Percentiles rank a stretch among this genome's conserved stretches.
These are phyloP conservation scores for Nemoura dubitans DNA, from an alignment of 2,888 invertebrate genomes.

Conservation along the genomic window DNA sequence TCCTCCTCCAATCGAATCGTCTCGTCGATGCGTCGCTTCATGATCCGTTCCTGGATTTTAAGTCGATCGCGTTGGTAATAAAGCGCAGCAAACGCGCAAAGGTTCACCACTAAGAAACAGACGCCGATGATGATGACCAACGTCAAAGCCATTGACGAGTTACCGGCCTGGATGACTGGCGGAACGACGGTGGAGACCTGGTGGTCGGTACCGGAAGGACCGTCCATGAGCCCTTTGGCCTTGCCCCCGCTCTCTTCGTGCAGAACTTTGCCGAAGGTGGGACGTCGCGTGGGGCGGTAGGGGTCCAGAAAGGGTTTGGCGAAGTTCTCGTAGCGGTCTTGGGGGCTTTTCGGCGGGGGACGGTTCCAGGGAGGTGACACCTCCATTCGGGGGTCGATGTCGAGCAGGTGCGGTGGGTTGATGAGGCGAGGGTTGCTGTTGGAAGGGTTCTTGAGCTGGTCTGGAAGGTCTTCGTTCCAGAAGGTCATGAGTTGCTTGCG, in stretches of 20 bases:
- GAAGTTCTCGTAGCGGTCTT: conserved; percentile 44
- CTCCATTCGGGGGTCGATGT: conserved; percentile 53
- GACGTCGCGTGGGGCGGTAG: not conserved
- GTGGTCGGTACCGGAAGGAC: not conserved
- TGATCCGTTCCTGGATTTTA: conserved; percentile 63
- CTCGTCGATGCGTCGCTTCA: conserved; percentile 59
- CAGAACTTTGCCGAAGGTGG: conserved; percentile 39
- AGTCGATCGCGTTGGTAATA: conserved; percentile 70
- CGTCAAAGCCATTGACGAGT: conserved; percentile 59
- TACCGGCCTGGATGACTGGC: not conserved
- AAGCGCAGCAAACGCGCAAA: conserved; percentile 73
- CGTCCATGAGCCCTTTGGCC: conserved; percentile 26
- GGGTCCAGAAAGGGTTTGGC: conserved; percentile 21
- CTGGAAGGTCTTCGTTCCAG: conserved; percentile 86
- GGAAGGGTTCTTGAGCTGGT: conserved; percentile 67
- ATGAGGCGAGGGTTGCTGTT: conserved; percentile 19
- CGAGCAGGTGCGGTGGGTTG: conserved; percentile 56
- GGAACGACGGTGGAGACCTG: conserved; percentile 1
- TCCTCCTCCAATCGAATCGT: conserved; percentile 27
- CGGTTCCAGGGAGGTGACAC: conserved; percentile 53
- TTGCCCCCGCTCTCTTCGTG: conserved; percentile 20
- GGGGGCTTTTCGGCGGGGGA: conserved; percentile 51
- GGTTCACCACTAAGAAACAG: conserved; percentile 76
- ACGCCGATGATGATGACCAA: conserved; percentile 66
- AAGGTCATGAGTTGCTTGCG: conserved; percentile 80